Evolutionary conservation across 2,113 vertebrate genomes (phyloP), one percentile per base, ranked within the genome.

Genomic region (Neolamprologus falcicula): DNA sequence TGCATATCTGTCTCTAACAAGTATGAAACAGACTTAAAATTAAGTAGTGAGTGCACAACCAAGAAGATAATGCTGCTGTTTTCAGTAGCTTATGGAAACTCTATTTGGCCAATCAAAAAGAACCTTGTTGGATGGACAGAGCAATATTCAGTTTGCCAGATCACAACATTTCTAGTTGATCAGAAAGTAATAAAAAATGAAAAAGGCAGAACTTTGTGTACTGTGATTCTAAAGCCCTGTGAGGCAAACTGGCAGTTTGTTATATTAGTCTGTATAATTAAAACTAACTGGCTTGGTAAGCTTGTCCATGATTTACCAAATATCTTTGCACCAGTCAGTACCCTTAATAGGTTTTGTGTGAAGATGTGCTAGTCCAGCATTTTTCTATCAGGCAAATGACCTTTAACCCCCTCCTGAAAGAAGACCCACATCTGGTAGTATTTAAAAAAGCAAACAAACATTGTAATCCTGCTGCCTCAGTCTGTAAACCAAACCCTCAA

Each of bases 351-450:
- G 17, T 24, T 68, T 52, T 84, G 24, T 40, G 81, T 40, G 5
- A 73, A 31, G 40, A n/a, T 82, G 52, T 31, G 76, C 26, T 5
- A 21, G 55, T 42, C 37, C 19, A 6, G 35, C 14, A 24, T 82
- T 83, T 91, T 83, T 86, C 83, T 33, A 68, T 37, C 9, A 35
- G 45, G 37, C 10, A 73, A 80, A 83, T 59, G 86, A 90, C 94
- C 87, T 91, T 82, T 87, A 83, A 86, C 87, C 90, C 40, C 28
- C 24, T 40, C 71, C 42, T 16, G 7, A 68, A 81, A 84, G 84
- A 71, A 83, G 86, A 82, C 55, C 63, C 84, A 92, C 95, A 94
- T 95, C 93, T 95, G 95, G 93, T 92, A 90, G 86, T 26, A 80
- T 94, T 93, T 89, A 73, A 81, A 59, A 90, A 88, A 86, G 57